phyloP scores from a whole-genome alignment of 2,113 vertebrate species.

The Saguinus midas region DNA sequence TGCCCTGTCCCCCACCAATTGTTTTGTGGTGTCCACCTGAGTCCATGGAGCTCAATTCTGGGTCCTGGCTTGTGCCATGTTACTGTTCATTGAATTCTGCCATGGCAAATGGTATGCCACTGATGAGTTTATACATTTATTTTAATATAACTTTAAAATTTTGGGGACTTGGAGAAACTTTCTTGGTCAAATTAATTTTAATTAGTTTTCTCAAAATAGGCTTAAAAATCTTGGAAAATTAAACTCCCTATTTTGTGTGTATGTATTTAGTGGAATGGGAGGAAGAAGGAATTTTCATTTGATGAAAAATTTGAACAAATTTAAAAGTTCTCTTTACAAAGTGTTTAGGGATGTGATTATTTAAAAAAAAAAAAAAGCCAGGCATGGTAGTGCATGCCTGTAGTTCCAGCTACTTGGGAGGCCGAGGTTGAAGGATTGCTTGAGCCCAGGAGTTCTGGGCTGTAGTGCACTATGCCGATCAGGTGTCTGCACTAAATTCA shows the following conservation, averaged over 20 bases:
- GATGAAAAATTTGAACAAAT: background rate
- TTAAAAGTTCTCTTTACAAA: background rate
- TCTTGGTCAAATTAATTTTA: background rate
- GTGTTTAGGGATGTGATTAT: background rate
- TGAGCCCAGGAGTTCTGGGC: no score
- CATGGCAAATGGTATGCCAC: background rate
- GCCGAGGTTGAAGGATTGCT: no score
- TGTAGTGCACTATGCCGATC: no score
- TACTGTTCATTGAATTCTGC: background rate
- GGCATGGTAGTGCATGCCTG: no score
- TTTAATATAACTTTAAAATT: conserved; percentile 29
- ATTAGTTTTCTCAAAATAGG: background rate
- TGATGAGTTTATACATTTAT: background rate
- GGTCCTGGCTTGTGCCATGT: background rate
- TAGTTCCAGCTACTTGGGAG: no score
- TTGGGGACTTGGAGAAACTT: background rate
- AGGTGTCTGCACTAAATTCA: no score
- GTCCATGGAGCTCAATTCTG: background rate
- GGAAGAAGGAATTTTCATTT: background rate
- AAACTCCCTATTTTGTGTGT: background rate
- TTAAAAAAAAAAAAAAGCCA: no score
- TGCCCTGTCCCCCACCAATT: no score
- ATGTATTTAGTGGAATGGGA: background rate
- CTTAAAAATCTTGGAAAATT: conserved; percentile 8
- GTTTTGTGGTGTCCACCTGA: background rate